Base-by-base conservation (phyloP, 2,888 invertebrate species). In the Eupithecia insigniata region DNA sequence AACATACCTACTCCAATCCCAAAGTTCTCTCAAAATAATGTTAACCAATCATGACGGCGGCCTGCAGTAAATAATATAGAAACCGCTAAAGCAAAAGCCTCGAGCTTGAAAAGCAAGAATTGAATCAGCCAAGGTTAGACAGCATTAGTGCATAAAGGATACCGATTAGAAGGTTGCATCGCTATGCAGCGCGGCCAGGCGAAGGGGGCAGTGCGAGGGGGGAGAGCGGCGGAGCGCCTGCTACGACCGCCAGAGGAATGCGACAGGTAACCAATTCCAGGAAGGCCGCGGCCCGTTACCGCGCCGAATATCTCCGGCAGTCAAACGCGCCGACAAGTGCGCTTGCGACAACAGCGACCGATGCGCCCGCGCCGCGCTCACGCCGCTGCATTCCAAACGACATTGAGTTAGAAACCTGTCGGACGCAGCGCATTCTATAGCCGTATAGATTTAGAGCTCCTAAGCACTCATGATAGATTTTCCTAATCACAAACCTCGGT, bases 311-410 rank as follows among this genome's bases (percentile, higher is more conserved):
- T 93, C 93, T 92, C 92, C 88, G 87, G 87, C 92, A 90, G 90
- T 92, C 93, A 93, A 93, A 93, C 91, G 93, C 89, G 92, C 93
- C 93, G 92, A 92, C 93, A 92, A 93, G 93, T 93, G 93, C 92
- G 92, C 93, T 92, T 91, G 92, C 92, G 93, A 92, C 93, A 91
- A 92, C 92, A 91, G 88, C 88, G 90, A 85, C 84, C 91, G 90
- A 90, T 89, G 91, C 88, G 87, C 81, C 83, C 81, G 80, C 83
- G 78, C 80, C 78, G 77, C 78, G 75, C 80, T 78, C 77, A 58
- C 78, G 74, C 76, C 86, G 88, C 89, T 90, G 91, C 92, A 92
- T 92, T 92, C 92, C 92, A 90, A 87, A 85, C 92, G 88, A 90
- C 92, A 92, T 92, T 90, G 90, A 89, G 84, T 91, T 92, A 93